Percentiles rank a stretch among this genome's conserved stretches.
phyloP scores from a whole-genome alignment of 1,140 invertebrate genomes.

The Macrocentrus cingulum region DNA sequence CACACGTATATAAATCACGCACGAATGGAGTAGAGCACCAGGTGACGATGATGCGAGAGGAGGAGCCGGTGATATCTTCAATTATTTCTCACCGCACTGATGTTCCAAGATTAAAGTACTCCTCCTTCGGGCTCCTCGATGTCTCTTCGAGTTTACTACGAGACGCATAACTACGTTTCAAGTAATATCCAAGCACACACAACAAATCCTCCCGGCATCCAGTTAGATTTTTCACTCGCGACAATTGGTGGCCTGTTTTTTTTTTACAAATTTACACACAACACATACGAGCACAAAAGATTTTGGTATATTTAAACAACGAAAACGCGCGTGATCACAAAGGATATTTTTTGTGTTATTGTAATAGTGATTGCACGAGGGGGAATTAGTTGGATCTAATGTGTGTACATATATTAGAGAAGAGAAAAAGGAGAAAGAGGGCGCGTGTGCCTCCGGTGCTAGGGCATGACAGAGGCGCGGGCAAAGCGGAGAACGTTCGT shows the following conservation, averaged over 20 bases:
- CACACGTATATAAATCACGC: background rate
- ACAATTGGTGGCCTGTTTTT: too few relatives aligned
- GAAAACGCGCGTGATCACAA: too few relatives aligned
- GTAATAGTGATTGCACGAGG: too few relatives aligned
- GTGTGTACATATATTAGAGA: too few relatives aligned
- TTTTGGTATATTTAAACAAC: too few relatives aligned
- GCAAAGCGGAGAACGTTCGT: conserved; percentile 43
- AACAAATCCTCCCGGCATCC: too few relatives aligned
- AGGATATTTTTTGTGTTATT: too few relatives aligned
- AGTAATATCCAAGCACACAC: too few relatives aligned
- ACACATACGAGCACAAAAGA: too few relatives aligned
- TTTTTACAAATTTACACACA: too few relatives aligned
- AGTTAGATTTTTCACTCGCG: too few relatives aligned
- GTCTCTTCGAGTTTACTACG: conserved; percentile 1
- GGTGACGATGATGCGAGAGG: background rate
- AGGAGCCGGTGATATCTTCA: background rate
- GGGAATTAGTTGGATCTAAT: too few relatives aligned
- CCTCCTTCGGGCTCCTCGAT: conserved; percentile 7
- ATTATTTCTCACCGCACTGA: conserved; percentile 20
- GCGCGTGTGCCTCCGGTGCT: conserved; percentile 42
- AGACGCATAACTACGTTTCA: conserved; percentile 3
- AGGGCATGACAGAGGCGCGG: conserved; percentile 53
- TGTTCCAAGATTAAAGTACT: conserved; percentile 5
- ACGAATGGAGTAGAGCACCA: background rate
- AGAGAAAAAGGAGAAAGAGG: conserved; percentile 39